phyloP scores from a whole-genome alignment of 2,888 invertebrate species.

The Lobophora halterata region DNA sequence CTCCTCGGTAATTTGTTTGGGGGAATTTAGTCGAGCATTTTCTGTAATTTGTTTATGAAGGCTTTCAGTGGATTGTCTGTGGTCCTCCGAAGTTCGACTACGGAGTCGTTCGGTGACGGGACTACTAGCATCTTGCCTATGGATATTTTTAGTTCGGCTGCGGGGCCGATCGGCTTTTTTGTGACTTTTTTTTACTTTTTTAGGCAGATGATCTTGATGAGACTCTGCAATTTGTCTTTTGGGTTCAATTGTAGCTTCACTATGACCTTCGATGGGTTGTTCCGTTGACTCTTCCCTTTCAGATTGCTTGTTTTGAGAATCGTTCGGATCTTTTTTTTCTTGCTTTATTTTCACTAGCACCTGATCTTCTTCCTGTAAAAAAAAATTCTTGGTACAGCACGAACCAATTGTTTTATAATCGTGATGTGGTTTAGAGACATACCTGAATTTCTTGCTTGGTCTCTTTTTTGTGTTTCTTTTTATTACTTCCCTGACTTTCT shows the following conservation, averaged over 20 bases:
- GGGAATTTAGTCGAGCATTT: too few relatives aligned
- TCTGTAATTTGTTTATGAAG: conserved; percentile 2
- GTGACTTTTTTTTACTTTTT: too few relatives aligned
- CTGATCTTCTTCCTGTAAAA: conserved; percentile 8
- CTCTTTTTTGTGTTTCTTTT: neutral
- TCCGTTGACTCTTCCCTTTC: conserved; percentile 1
- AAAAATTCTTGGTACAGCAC: too few relatives aligned
- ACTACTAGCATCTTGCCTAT: neutral
- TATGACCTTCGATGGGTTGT: neutral
- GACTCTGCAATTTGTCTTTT: neutral
- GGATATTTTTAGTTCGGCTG: too few relatives aligned
- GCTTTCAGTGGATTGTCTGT: conserved; percentile 1
- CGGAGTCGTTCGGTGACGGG: conserved; percentile 8
- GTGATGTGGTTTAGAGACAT: too few relatives aligned
- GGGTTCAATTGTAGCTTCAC: too few relatives aligned
- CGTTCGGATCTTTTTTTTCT: conserved; percentile 13
- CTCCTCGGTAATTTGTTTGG: too few relatives aligned
- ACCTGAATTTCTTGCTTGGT: conserved; percentile 8
- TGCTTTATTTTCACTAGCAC: conserved; percentile 5
- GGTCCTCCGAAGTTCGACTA: conserved; percentile 1
- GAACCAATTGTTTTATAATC: too few relatives aligned
- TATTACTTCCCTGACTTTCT: neutral
- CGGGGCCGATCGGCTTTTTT: too few relatives aligned
- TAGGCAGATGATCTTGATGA: too few relatives aligned
- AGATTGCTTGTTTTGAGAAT: conserved; percentile 5